Evolutionary conservation across 1,140 invertebrate genomes (phyloP).

Genomic region (Eueides isabella): DNA sequence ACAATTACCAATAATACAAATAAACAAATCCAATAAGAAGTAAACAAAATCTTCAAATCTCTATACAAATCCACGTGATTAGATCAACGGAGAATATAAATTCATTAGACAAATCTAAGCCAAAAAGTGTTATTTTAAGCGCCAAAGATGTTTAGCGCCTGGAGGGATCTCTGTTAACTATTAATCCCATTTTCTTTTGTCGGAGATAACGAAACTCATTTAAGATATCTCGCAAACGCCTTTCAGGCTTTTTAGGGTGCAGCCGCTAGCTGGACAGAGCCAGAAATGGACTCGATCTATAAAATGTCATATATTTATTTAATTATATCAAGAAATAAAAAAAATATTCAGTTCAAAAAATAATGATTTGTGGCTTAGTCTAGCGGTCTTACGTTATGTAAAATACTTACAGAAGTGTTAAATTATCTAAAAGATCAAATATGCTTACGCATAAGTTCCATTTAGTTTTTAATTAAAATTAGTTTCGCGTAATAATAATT

Average conservation of each 20-base stretch:
- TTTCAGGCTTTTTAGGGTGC: conserved; percentile 77
- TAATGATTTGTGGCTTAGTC: not conserved
- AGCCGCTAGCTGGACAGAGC: conserved; percentile 50
- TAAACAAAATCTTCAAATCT: not conserved
- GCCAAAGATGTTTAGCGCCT: conserved; percentile 63
- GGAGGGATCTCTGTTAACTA: conserved; percentile 73
- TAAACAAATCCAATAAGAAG: no score
- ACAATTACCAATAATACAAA: no score
- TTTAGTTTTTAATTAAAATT: no score
- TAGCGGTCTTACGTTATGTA: no score
- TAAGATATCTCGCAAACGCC: conserved; percentile 79
- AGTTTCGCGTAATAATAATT: no score
- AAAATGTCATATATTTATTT: conserved; percentile 1
- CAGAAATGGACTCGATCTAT: conserved; percentile 45
- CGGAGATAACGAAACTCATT: conserved; percentile 80
- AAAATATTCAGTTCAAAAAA: no score
- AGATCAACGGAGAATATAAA: not conserved
- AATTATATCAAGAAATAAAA: no score
- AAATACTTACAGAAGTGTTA: no score
- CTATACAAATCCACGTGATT: not conserved
- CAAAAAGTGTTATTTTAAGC: conserved; percentile 39
- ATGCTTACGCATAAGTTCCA: no score
- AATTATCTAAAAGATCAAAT: no score
- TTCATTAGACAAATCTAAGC: conserved; percentile 6
- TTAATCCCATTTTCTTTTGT: conserved; percentile 79